A percentile compares a stretch with the other conserved stretches of the same genome.
Evolutionary conservation across 2,113 vertebrate species (phyloP).

Genomic region (Cygnus atratus): DNA sequence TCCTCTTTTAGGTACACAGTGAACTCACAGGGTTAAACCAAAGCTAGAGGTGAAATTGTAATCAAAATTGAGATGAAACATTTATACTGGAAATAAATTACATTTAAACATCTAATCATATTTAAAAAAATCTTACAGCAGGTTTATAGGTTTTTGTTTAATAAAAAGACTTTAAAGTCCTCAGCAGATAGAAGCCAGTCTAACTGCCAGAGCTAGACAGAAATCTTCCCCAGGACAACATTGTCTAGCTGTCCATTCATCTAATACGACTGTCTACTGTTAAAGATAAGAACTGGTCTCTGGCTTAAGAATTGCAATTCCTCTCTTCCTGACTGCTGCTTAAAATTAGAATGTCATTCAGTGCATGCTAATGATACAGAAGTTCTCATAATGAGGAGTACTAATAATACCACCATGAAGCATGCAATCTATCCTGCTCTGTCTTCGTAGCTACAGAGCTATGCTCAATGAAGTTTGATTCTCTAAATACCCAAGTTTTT

Average conservation of each 20-base stretch:
- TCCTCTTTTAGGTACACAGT: neutral
- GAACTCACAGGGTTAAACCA: neutral
- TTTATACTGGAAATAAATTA: neutral
- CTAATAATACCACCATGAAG: constrained; percentile 4
- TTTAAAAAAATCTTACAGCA: neutral
- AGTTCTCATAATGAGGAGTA: neutral
- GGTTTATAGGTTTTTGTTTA: neutral
- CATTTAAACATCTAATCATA: neutral
- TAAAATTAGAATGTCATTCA: constrained; percentile 15
- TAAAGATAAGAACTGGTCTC: neutral
- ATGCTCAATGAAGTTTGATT: neutral
- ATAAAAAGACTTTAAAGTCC: neutral
- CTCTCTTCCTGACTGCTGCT: neutral
- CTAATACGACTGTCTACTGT: neutral
- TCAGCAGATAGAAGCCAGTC: neutral
- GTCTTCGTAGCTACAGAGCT: constrained; percentile 13
- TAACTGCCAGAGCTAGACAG: neutral
- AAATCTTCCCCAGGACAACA: neutral
- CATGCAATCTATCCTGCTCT: neutral
- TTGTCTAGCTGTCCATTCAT: neutral
- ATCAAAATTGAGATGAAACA: neutral
- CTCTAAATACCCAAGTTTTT: neutral
- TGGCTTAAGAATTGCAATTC: neutral
- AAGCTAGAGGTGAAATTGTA: neutral
- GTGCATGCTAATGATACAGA: neutral